Percentiles rank a stretch among this genome's conserved stretches.
phyloP scores from a whole-genome alignment of 2,888 invertebrate species.

The Cheilosia soror region DNA sequence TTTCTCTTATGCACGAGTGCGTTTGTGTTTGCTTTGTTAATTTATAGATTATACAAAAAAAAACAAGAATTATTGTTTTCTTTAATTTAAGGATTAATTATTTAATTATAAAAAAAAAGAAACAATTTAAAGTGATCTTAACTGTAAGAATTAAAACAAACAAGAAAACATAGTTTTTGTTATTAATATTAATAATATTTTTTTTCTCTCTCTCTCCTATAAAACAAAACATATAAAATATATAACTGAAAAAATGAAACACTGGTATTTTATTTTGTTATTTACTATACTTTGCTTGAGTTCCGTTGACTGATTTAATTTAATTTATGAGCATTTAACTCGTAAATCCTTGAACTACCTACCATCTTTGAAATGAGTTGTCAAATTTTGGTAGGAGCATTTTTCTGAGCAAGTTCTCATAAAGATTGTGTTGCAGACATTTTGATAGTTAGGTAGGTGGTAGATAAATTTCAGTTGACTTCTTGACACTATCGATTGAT shows the following conservation, averaged over 20 bases:
- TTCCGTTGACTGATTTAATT: background rate
- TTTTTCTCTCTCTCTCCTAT: constrained; percentile 37
- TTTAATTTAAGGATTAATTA: constrained; percentile 67
- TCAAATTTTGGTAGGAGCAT: too few species aligned
- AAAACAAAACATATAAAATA: constrained; percentile 60
- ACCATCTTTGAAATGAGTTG: too few species aligned
- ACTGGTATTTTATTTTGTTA: constrained; percentile 43
- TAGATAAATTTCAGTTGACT: too few species aligned
- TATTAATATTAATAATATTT: constrained; percentile 60
- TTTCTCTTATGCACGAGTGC: constrained; percentile 65
- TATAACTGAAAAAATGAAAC: constrained; percentile 55
- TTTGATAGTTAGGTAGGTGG: too few species aligned
- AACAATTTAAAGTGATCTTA: constrained; percentile 76
- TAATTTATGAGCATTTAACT: background rate
- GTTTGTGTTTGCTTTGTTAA: constrained; percentile 72
- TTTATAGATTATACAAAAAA: constrained; percentile 52
- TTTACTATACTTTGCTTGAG: background rate
- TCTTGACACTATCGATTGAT: too few species aligned
- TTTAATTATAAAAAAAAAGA: constrained; percentile 63
- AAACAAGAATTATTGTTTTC: constrained; percentile 33
- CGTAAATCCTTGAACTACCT: too few species aligned
- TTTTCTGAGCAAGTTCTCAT: too few species aligned
- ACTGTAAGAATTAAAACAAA: constrained; percentile 65
- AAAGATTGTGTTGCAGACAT: too few species aligned
- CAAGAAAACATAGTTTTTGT: constrained; percentile 68